Base-by-base conservation (phyloP, 2,888 invertebrate species). In the Cetonia aurata region DNA sequence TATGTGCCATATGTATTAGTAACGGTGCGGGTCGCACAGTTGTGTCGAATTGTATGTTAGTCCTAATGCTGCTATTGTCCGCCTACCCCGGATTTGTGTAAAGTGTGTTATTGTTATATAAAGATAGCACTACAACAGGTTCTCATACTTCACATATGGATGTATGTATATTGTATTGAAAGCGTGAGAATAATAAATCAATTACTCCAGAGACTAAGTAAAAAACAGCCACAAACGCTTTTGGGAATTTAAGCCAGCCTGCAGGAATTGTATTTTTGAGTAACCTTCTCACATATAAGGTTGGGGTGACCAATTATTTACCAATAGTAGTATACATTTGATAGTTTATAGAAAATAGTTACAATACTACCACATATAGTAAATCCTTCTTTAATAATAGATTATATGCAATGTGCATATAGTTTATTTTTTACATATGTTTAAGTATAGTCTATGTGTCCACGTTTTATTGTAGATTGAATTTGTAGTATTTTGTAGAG, bases 11-110 rank as follows among this genome's bases (percentile, higher is more conserved):
- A 65, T 65, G 62, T 33, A 48, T 15, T 50, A 37, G 10, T 37
- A 37, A 9, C 37, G 37, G 3, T 37, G 25, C 50, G 17, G 37
- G 62, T 37, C 37, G 41, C 50, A 52, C 62, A 52, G 52, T 50
- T 65, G 62, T 41, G 50, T 41, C 37, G 50, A 50, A 52, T 50
- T 65, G 42, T 42, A 12, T 50, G 41, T 33, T 13, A 46, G 10
- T 37, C 37, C 12, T 65, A 65, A 65, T 65, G 50, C 62, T 8
- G 37, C 62, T 52, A 65, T 65, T 65, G 62, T 65, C 37, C 50
- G 33, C n/a, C 50, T 9, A 65, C 62, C 62, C 62, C 37, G 37
- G 50, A 48, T 50, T 50, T 50, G 50, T 33, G 37, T 50, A 37
- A 37, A 65, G 50, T 65, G 62, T 31, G 60, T 50, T 65, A 65